These are phyloP conservation scores for Squalus acanthias DNA, from an alignment of 2,797 vertebrate genomes.

Conservation along the genomic window DNA sequence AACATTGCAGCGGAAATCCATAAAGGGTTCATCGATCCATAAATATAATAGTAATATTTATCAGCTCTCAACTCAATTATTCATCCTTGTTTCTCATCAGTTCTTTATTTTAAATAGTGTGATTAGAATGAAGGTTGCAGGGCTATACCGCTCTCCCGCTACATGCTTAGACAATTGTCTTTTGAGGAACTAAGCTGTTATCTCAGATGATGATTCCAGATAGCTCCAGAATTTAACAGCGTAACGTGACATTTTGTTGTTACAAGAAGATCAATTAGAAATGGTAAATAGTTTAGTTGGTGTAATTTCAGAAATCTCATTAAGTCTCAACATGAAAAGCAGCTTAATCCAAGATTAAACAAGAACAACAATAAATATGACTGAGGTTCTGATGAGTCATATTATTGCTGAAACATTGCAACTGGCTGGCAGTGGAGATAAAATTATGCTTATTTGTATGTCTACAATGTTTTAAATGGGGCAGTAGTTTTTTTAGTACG, in stretches of 20 bases:
- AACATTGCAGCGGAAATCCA: background rate
- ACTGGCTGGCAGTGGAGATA: background rate
- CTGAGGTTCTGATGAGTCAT: background rate
- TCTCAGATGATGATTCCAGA: background rate
- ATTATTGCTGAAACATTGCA: constrained; percentile 23
- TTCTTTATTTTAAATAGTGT: background rate
- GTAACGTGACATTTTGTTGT: background rate
- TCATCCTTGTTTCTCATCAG: too few species aligned
- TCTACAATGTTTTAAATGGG: background rate
- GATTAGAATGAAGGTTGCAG: background rate
- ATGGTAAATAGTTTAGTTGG: constrained; percentile 18
- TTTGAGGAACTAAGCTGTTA: background rate
- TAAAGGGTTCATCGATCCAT: background rate
- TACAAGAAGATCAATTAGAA: constrained; percentile 27
- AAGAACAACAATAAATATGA: constrained; percentile 19
- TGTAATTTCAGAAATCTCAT: constrained; percentile 35
- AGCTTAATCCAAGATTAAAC: constrained; percentile 29
- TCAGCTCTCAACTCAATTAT: background rate
- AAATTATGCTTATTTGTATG: background rate
- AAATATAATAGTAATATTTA: background rate
- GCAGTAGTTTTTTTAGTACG: background rate
- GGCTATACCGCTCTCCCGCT: background rate
- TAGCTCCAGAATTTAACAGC: background rate
- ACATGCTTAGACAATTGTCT: background rate
- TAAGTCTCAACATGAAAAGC: constrained; percentile 32